Conservation (phyloP, 2,113 vertebrate genomes). For the Hippocampus guttulatus region DNA sequence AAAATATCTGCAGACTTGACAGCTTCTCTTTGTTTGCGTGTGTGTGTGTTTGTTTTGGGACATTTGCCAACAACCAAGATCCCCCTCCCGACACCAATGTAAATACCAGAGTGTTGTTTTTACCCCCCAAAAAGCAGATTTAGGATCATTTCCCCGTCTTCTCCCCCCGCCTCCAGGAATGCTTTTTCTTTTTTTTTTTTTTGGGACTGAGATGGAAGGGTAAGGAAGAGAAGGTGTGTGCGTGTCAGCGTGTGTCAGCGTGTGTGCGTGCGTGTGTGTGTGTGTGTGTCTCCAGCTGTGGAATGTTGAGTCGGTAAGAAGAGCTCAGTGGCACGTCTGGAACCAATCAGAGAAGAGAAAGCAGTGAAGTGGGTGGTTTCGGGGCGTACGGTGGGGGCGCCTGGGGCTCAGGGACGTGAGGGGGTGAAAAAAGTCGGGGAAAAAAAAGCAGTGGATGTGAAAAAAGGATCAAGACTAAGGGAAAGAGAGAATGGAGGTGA, state of each 20-base stretch:
- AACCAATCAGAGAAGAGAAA: constrained; percentile 65
- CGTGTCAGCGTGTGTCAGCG: background rate
- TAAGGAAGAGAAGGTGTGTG: constrained; percentile 31
- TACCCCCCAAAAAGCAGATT: constrained; percentile 5
- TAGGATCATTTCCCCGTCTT: constrained; percentile 32
- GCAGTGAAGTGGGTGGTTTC: background rate
- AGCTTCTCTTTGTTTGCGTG: constrained; percentile 18
- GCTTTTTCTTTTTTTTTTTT: constrained; percentile 34
- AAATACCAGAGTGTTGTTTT: constrained; percentile 30
- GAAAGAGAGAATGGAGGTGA: constrained; percentile 6
- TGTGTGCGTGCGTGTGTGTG: constrained; percentile 20
- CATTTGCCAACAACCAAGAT: constrained; percentile 19
- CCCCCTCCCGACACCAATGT: constrained; percentile 32
- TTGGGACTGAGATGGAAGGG: constrained; percentile 41
- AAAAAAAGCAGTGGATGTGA: constrained; percentile 5
- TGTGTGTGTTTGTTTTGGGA: background rate
- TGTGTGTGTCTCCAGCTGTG: constrained; percentile 63
- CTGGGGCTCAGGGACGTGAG: constrained; percentile 49
- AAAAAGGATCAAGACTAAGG: background rate
- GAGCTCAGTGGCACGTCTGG: constrained; percentile 72
- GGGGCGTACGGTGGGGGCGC: background rate
- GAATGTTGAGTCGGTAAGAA: constrained; percentile 75
- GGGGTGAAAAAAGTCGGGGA: constrained; percentile 24
- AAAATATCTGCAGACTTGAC: constrained; percentile 15
- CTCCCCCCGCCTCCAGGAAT: constrained; percentile 43